Conservation (phyloP, 2,888 invertebrate species). For the Podabrus alpinus region DNA sequence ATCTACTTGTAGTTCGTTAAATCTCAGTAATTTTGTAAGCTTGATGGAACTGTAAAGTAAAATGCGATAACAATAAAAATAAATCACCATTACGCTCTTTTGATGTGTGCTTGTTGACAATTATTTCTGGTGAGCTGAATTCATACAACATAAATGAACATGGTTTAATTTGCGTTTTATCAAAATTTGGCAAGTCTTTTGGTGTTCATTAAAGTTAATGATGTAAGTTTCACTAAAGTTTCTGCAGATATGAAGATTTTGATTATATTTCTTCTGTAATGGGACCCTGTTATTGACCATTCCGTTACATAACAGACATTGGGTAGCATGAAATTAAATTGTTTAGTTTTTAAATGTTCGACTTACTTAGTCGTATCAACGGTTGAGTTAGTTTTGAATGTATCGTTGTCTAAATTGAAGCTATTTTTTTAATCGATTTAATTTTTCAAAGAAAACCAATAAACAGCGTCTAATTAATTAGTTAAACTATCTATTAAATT, state of each 20-base stretch:
- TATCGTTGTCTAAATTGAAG: background rate
- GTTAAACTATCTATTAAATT: slow-evolving; percentile 5
- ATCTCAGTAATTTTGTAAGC: background rate
- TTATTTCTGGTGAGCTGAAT: background rate
- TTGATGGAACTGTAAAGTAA: background rate
- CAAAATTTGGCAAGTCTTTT: background rate
- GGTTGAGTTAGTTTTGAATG: background rate
- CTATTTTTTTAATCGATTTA: background rate
- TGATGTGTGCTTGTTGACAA: background rate
- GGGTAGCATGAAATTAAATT: background rate
- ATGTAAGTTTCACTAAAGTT: background rate
- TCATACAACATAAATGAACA: background rate
- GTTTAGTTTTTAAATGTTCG: background rate
- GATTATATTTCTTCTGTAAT: background rate
- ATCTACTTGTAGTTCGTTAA: background rate
- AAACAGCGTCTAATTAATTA: slow-evolving; percentile 3
- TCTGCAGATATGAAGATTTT: background rate
- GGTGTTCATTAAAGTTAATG: background rate
- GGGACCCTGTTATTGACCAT: background rate
- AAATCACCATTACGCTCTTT: background rate
- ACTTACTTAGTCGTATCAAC: background rate
- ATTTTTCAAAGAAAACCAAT: background rate
- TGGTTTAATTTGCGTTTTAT: background rate
- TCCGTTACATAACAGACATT: background rate
- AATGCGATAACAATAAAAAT: background rate